Evolutionary conservation across 2,888 invertebrate species (phyloP).

Genomic region (Pyrrhia umbra): DNA sequence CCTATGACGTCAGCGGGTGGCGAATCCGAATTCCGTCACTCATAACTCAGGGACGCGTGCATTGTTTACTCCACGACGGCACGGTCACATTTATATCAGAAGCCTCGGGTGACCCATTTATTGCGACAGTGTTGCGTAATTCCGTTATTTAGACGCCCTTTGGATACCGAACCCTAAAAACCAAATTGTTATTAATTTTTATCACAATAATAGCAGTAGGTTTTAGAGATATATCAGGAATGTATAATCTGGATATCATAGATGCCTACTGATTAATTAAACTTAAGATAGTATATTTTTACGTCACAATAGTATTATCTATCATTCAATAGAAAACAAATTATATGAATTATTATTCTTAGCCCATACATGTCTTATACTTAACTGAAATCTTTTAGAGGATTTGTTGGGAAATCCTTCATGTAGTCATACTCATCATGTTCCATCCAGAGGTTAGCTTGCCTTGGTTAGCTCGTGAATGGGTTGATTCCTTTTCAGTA

Average conservation of each 20-base stretch:
- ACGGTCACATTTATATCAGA: not conserved
- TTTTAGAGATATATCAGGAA: not conserved
- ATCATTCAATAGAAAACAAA: not conserved
- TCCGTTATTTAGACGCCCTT: not conserved
- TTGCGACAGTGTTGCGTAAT: not conserved
- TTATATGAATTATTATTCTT: not conserved
- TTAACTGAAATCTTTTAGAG: no score
- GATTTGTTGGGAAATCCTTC: no score
- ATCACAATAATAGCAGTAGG: conserved; percentile 12
- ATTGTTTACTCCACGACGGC: conserved; percentile 1
- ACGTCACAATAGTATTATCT: conserved; percentile 10
- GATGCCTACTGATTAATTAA: conserved; percentile 5
- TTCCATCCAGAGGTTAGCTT: no score
- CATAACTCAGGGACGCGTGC: not conserved
- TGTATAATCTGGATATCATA: conserved; percentile 10
- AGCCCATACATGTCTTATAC: not conserved
- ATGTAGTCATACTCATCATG: no score
- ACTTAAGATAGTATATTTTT: not conserved
- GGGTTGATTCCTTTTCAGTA: no score
- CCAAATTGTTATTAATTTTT: not conserved
- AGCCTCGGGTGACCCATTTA: conserved; percentile 1
- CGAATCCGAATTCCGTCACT: not conserved
- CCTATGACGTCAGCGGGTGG: not conserved
- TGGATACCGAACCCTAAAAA: conserved; percentile 5
- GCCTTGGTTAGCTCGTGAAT: no score